Conservation (phyloP, 2,797 vertebrate species). For the Syngnathus rostellatus region DNA sequence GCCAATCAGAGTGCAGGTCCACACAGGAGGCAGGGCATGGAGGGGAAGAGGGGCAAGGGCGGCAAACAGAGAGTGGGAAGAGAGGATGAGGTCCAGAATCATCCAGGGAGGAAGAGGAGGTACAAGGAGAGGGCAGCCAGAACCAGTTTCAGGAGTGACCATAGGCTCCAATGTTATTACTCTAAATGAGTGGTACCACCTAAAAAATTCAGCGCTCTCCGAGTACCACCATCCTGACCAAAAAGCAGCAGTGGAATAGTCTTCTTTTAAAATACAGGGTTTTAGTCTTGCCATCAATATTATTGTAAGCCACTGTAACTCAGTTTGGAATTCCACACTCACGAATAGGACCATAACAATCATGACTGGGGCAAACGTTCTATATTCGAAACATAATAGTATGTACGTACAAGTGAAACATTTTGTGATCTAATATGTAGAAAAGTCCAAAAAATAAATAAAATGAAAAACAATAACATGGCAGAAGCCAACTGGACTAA, state of each 20-base stretch:
- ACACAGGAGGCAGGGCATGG: constrained; percentile 61
- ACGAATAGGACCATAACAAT: too few species aligned
- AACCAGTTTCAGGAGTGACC: constrained; percentile 21
- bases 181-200: not conserved
- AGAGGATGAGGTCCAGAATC: constrained; percentile 52
- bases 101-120: constrained; percentile 56
- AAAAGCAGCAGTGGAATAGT: not conserved
- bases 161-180: not conserved
- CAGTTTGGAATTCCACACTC: too few species aligned
- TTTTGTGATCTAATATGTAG: too few species aligned
- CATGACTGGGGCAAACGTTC: too few species aligned
- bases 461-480: too few species aligned
- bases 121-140: constrained; percentile 50
- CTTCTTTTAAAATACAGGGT: not conserved
- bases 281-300: not conserved
- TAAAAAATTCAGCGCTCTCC: not conserved
- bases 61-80: constrained; percentile 12
- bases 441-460: too few species aligned
- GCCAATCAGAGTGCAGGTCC: constrained; percentile 68
- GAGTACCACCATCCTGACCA: not conserved
- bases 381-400: too few species aligned
- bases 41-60: constrained; percentile 39
- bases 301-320: too few species aligned
- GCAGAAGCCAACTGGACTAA: too few species aligned
- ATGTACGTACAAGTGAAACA: too few species aligned